Evolutionary conservation across 1,140 invertebrate genomes (phyloP), one percentile per base, ranked within the genome.

Genomic region (Anadara kagoshimensis): DNA sequence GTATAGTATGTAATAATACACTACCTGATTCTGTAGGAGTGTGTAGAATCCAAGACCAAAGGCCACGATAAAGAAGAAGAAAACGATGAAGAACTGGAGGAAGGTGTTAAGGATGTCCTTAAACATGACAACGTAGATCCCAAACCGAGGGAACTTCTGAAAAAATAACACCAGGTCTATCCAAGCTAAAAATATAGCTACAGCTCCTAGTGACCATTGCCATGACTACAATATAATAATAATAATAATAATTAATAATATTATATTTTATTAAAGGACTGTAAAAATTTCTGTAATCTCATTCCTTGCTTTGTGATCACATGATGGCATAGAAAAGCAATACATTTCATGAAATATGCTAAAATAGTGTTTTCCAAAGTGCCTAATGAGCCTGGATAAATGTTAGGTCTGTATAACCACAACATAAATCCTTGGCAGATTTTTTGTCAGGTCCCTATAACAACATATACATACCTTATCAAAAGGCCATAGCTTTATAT

Each of bases 41-140:
- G 89, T 80, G 75, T 85, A 90, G 76, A 92, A 92, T 29, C 87
- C 85, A 3, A 92, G 69, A 14, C 87, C 90, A 81, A 92, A 92
- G 26, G 90, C 91, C 47, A 91, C 80, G 63, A 92, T 88, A 76
- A 92, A 91, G 14, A 92, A 83, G 63, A 89, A 87, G 78, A 92
- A 91, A 45, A 92, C 88, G 1, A 90, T 67, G 58, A 89, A 91
- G 78, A 92, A 91, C 59, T 90, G 89, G 10, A 85, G 74, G 78
- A 92, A 91, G 20, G 91, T 92, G 44, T 84, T 81, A 5, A 91
- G 83, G 58, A 92, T 88, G 75, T 92, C 90, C 0, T 90, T 90
- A 73, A 92, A 91, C 91, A 92, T 92, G 16, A 92, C 90, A 4
- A 92, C 91, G 78, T 91, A 92, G 70, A 92, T 92, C 45, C 91